phyloP scores from a whole-genome alignment of 2,888 invertebrate species.

The Polyploca ridens region DNA sequence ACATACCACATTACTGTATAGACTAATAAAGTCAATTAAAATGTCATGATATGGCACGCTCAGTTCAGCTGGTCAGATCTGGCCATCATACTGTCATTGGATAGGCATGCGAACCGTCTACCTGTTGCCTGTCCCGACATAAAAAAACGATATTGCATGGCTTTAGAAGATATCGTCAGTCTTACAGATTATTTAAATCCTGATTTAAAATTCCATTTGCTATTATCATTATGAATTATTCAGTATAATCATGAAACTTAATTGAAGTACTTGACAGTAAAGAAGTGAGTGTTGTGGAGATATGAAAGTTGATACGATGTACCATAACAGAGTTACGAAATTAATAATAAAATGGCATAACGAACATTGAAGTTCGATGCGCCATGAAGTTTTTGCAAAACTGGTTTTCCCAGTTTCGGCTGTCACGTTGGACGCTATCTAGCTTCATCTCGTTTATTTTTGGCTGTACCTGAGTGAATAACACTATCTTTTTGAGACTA shows the following conservation, averaged over 20 bases:
- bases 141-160: constrained; percentile 26
- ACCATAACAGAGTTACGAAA: constrained; percentile 26
- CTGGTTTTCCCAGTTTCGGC: constrained; percentile 64
- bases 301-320: neutral
- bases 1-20: constrained; percentile 12
- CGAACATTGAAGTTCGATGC: constrained; percentile 48
- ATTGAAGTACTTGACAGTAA: too few relatives aligned
- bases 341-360: constrained; percentile 36
- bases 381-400: constrained; percentile 54
- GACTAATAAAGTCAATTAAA: constrained; percentile 34
- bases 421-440: constrained; percentile 47
- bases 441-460: constrained; percentile 38
- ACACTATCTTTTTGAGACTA: constrained; percentile 16
- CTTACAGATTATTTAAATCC: neutral
- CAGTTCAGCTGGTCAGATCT: constrained; percentile 29
- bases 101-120: constrained; percentile 58
- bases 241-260: too few relatives aligned
- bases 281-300: too few relatives aligned
- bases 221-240: neutral
- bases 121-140: constrained; percentile 43
- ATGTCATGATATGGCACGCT: constrained; percentile 36
- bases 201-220: neutral
- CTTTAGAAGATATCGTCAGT: constrained; percentile 1
- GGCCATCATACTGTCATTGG: constrained; percentile 51
- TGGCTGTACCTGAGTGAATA: constrained; percentile 23